Conservation (phyloP, 2,888 invertebrate species). For the Drosophila parthenogenetica region DNA sequence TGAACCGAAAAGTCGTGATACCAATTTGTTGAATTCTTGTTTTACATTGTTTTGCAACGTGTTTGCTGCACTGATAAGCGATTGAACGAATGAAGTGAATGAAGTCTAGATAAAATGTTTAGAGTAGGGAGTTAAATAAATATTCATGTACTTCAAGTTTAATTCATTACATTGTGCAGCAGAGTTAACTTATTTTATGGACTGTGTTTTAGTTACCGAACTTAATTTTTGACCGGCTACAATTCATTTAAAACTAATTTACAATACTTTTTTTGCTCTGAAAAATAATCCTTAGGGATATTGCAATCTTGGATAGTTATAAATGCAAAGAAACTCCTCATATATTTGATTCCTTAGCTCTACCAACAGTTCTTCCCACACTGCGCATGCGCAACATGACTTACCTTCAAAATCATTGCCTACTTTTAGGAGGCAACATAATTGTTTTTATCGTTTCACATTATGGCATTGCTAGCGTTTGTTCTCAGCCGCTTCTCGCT, state of each 20-base stretch:
- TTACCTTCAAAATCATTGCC: constrained; percentile 8
- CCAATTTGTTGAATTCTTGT: constrained; percentile 56
- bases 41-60: constrained; percentile 33
- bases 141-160: background rate
- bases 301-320: too few species aligned
- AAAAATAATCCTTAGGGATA: too few species aligned
- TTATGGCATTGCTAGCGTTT: constrained; percentile 2
- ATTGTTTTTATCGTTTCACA: background rate
- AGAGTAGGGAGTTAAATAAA: too few species aligned
- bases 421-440: constrained; percentile 18
- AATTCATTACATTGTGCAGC: too few species aligned
- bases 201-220: too few species aligned
- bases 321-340: too few species aligned
- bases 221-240: too few species aligned
- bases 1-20: constrained; percentile 46
- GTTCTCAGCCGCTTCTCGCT: background rate
- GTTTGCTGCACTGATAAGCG: constrained; percentile 33
- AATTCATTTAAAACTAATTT: too few species aligned
- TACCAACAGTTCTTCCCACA: too few species aligned
- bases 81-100: constrained; percentile 8
- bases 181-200: too few species aligned
- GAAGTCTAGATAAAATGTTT: background rate
- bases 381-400: constrained; percentile 30
- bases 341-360: too few species aligned
- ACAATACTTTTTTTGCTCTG: too few species aligned